These are phyloP conservation scores for Maniola hyperantus DNA, from an alignment of 2,888 invertebrate genomes.

Conservation along the genomic window DNA sequence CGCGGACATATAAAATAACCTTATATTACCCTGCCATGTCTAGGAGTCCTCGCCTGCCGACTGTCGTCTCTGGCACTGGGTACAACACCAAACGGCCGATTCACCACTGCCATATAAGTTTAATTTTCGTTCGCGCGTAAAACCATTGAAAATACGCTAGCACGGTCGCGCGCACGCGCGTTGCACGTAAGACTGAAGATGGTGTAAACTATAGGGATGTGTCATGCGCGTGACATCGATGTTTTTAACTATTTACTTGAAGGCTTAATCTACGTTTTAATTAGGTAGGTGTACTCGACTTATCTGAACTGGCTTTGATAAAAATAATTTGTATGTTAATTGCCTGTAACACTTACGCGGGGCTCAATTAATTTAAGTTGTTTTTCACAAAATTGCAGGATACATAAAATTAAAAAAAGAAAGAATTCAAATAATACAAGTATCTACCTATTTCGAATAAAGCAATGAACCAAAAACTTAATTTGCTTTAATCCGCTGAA, in stretches of 20 bases:
- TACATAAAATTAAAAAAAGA: neutral
- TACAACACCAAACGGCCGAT: conserved; percentile 69
- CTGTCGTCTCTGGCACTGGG: conserved; percentile 65
- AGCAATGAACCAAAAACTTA: too few relatives aligned
- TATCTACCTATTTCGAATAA: neutral
- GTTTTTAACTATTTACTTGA: conserved; percentile 22
- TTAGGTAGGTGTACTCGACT: conserved; percentile 21
- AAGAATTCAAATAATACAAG: neutral
- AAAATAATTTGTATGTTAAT: conserved; percentile 30
- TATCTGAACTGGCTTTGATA: conserved; percentile 25
- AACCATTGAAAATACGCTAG: conserved; percentile 58
- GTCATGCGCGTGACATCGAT: conserved; percentile 31
- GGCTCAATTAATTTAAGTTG: neutral
- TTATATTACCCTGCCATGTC: conserved; percentile 68
- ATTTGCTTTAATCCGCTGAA: too few relatives aligned
- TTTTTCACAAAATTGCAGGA: neutral
- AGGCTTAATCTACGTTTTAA: conserved; percentile 14
- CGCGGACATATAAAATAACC: conserved; percentile 28
- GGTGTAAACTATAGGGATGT: conserved; percentile 58
- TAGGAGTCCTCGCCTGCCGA: conserved; percentile 57
- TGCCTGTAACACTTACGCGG: conserved; percentile 8
- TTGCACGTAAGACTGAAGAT: conserved; percentile 71
- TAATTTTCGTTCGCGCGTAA: conserved; percentile 49
- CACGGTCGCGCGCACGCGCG: conserved; percentile 74
- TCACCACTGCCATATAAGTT: conserved; percentile 79